These are phyloP conservation scores for Philhelius pedissequus DNA, from an alignment of 2,888 invertebrate genomes.

Conservation along the genomic window DNA sequence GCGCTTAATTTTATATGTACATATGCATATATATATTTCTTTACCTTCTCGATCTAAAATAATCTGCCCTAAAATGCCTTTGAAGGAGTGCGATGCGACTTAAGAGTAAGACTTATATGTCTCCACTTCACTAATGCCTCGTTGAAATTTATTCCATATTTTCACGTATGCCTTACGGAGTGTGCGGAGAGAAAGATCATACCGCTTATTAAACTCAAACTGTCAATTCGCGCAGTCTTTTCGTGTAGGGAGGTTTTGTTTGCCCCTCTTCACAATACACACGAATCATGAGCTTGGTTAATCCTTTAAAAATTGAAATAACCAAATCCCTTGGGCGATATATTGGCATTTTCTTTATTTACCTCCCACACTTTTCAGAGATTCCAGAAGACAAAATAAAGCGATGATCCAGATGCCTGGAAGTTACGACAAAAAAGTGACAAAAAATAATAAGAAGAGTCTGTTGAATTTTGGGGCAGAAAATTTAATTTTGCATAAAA, in stretches of 20 bases:
- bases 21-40: too few relatives aligned
- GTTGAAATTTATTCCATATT: not conserved
- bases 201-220: constrained; percentile 33
- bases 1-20: constrained; percentile 50
- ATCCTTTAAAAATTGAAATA: constrained; percentile 63
- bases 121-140: not conserved
- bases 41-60: not conserved
- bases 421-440: constrained; percentile 6
- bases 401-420: not conserved
- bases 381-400: not conserved
- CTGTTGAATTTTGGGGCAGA: constrained; percentile 51
- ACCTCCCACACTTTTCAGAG: not conserved
- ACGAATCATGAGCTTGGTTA: constrained; percentile 59
- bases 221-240: constrained; percentile 30
- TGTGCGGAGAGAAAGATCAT: not conserved
- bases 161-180: not conserved
- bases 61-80: not conserved
- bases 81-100: not conserved
- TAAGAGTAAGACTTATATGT: constrained; percentile 33
- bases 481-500: constrained; percentile 67
- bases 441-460: constrained; percentile 29
- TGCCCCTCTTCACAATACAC: not conserved
- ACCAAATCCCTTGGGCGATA: constrained; percentile 56
- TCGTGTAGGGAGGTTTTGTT: constrained; percentile 1
- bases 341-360: constrained; percentile 47